These are phyloP conservation scores for Cheilosia grossa DNA, from an alignment of 2,888 invertebrate species.

Conservation along the genomic window DNA sequence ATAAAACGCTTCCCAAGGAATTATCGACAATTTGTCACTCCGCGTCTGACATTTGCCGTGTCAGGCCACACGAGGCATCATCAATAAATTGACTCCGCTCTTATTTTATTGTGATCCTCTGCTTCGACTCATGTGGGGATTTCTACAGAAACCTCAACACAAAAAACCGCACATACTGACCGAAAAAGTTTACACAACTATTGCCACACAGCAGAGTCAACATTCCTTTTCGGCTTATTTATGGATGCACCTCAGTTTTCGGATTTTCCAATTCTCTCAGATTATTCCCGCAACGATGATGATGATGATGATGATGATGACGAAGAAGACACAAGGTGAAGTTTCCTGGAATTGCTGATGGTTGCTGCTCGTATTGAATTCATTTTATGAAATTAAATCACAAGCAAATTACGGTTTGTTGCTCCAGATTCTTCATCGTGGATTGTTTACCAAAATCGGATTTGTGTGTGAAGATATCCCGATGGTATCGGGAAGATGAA, in stretches of 20 bases:
- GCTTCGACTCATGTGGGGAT: conserved; percentile 24
- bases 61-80: conserved; percentile 22
- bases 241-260: conserved; percentile 60
- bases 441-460: conserved; percentile 54
- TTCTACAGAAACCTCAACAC: conserved; percentile 32
- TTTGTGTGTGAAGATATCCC: conserved; percentile 1
- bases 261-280: conserved; percentile 5
- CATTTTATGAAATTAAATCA: conserved; percentile 41
- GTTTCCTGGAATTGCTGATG: conserved; percentile 58
- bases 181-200: conserved; percentile 23
- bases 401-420: conserved; percentile 54
- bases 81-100: conserved; percentile 37
- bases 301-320: not conserved
- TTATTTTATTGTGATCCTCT: conserved; percentile 15
- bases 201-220: not conserved
- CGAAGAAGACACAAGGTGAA: conserved; percentile 48
- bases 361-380: conserved; percentile 36
- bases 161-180: conserved; percentile 29
- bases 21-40: conserved; percentile 68
- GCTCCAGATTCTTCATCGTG: conserved; percentile 59
- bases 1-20: conserved; percentile 63
- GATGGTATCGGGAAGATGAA: conserved; percentile 21
- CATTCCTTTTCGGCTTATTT: conserved; percentile 63
- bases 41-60: conserved; percentile 52
- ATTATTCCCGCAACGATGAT: conserved; percentile 12